Conservation (phyloP, 2,113 vertebrate genomes). For the Choloepus hoffmanni region DNA sequence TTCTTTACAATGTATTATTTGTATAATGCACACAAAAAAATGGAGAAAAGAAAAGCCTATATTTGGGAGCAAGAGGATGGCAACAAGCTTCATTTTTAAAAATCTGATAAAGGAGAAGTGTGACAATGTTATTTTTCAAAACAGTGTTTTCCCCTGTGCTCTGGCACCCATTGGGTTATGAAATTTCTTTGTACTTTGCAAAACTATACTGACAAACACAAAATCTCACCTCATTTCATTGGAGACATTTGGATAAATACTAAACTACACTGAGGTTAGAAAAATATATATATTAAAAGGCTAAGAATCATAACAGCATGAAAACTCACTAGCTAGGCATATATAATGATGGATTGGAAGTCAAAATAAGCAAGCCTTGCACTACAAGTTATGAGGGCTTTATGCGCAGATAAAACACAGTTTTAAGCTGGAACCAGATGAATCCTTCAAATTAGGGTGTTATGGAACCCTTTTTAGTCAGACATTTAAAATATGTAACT, state of each 20-base stretch:
- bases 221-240: neutral
- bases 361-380: conserved; percentile 45
- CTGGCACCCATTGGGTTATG: neutral
- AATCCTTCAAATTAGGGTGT: conserved; percentile 31
- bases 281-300: neutral
- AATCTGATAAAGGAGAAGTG: neutral
- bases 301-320: neutral
- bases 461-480: neutral
- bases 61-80: neutral
- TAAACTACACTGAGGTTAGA: neutral
- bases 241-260: neutral
- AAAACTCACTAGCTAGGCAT: neutral
- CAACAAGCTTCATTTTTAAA: neutral
- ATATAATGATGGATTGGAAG: conserved; percentile 1
- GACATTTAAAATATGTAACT: neutral
- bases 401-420: neutral
- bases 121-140: neutral
- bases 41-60: neutral
- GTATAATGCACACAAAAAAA: neutral
- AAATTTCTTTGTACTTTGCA: neutral
- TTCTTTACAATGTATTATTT: neutral
- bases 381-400: conserved; percentile 2
- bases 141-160: neutral
- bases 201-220: neutral
- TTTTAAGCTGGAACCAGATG: conserved; percentile 34